These are phyloP conservation scores for Megaceryle maxima DNA, from an alignment of 2,113 vertebrate species.

Conservation along the genomic window DNA sequence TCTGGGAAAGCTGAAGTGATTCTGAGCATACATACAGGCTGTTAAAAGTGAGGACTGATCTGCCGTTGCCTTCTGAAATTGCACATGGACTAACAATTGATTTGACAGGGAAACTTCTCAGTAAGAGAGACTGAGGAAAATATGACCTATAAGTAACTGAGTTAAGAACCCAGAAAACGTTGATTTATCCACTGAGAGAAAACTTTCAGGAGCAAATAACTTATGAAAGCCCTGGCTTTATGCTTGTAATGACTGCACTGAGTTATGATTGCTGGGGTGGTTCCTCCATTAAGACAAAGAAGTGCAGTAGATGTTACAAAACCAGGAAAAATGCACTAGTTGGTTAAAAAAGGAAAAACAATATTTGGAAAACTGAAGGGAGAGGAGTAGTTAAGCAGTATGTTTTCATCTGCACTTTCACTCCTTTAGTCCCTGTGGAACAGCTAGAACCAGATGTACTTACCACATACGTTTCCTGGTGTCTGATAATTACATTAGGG, in stretches of 20 bases:
- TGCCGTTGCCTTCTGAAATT: neutral
- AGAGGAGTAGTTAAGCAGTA: neutral
- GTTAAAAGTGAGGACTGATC: neutral
- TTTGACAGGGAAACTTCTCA: neutral
- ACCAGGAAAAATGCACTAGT: neutral
- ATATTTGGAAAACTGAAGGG: neutral
- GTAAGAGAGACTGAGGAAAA: neutral
- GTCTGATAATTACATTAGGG: constrained; percentile 45
- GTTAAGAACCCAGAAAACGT: neutral
- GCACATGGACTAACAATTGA: neutral
- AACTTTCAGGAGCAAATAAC: neutral
- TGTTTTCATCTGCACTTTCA: neutral
- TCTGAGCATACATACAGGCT: neutral
- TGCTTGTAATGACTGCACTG: neutral
- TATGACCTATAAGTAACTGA: neutral
- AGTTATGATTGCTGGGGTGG: neutral
- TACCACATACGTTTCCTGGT: constrained; percentile 37
- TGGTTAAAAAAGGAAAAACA: neutral
- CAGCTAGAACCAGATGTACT: neutral
- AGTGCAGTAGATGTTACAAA: neutral
- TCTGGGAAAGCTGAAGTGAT: neutral
- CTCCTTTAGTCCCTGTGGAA: neutral
- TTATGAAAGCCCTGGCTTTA: neutral
- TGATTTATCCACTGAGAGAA: neutral
- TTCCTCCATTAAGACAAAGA: neutral